Conservation (phyloP, 2,888 invertebrate genomes). For the Tetragonisca angustula region DNA sequence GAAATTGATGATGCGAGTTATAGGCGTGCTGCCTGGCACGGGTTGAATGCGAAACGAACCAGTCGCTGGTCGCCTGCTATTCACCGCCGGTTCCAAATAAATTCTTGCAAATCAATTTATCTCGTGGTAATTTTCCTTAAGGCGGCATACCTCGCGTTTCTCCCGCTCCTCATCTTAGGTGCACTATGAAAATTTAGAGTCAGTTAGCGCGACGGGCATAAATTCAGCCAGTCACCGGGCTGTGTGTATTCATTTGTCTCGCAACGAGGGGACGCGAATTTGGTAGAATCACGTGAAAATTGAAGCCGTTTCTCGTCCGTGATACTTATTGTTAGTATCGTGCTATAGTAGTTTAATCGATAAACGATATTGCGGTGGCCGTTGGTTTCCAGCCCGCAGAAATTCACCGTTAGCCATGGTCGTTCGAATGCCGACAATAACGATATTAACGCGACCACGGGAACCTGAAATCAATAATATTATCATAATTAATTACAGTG, state of each 20-base stretch:
- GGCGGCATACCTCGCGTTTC: neutral
- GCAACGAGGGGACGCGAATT: neutral
- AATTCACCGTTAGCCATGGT: slow-evolving; percentile 18
- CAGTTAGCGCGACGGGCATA: neutral
- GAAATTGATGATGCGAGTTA: slow-evolving; percentile 58
- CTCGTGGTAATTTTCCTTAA: slow-evolving; percentile 28
- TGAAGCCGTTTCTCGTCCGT: neutral
- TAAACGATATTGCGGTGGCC: slow-evolving; percentile 37
- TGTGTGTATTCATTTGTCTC: slow-evolving; percentile 28
- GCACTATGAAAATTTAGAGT: slow-evolving; percentile 20
- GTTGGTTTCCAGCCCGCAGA: slow-evolving; percentile 32
- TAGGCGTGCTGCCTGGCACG: slow-evolving; percentile 21
- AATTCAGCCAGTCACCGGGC: slow-evolving; percentile 9
- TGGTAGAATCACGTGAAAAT: neutral
- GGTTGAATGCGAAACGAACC: slow-evolving; percentile 31
- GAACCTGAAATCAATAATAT: slow-evolving; percentile 51
- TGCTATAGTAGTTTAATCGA: slow-evolving; percentile 16
- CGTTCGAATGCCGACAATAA: slow-evolving; percentile 20
- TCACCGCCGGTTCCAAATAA: neutral
- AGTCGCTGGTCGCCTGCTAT: neutral
- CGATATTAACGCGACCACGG: slow-evolving; percentile 45
- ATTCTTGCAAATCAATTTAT: slow-evolving; percentile 24
- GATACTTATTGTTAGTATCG: neutral
- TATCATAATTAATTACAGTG: slow-evolving; percentile 52
- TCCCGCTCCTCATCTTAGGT: neutral